Conservation (phyloP, 2,113 vertebrate genomes). For the Erpornis zantholeuca region DNA sequence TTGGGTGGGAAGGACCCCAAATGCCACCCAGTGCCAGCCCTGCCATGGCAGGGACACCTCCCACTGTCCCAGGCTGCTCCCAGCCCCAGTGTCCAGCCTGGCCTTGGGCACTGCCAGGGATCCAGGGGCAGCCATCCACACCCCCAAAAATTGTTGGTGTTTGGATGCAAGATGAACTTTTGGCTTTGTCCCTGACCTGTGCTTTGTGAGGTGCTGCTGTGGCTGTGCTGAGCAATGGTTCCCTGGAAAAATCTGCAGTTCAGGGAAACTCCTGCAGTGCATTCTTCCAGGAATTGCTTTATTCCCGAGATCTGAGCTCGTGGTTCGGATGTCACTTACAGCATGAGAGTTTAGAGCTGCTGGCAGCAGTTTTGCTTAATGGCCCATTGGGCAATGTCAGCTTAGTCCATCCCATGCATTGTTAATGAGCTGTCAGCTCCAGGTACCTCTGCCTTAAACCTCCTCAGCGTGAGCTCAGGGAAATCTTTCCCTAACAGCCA, state of each 20-base stretch:
- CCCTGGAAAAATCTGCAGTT: neutral
- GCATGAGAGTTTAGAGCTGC: neutral
- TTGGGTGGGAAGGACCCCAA: neutral
- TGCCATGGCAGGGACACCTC: neutral
- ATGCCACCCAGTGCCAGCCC: fast-evolving
- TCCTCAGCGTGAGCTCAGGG: neutral
- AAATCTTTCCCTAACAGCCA: neutral
- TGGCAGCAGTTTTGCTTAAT: neutral
- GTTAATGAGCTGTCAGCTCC: neutral
- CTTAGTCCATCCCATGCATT: neutral
- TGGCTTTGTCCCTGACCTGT: neutral
- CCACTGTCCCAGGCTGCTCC: neutral
- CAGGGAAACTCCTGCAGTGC: neutral
- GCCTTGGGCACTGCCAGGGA: neutral
- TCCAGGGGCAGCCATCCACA: neutral
- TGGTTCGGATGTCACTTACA: neutral
- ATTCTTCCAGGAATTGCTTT: neutral
- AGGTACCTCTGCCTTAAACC: neutral
- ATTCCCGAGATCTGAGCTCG: neutral
- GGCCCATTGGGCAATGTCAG: neutral
- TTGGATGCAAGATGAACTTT: neutral
- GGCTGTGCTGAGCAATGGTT: neutral
- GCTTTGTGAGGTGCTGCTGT: neutral
- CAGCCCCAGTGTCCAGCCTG: neutral
- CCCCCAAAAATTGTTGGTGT: fast-evolving